Conservation (phyloP, 2,888 invertebrate species). For the Pemphredon lugubris region DNA sequence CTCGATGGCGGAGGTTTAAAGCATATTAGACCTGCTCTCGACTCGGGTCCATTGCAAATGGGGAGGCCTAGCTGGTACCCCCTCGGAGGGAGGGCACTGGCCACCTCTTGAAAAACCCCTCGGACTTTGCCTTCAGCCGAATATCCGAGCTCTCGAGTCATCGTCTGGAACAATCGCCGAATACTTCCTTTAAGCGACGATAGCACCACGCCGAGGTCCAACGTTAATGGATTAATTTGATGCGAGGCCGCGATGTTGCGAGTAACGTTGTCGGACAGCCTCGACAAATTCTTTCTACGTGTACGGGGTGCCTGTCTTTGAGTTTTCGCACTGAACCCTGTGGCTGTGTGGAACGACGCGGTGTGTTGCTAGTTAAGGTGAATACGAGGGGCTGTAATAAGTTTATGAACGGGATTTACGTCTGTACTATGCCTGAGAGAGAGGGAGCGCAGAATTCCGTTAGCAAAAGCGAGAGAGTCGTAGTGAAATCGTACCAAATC, state of each 20-base stretch:
- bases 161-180: constrained; percentile 43
- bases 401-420: too few species aligned
- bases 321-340: too few species aligned
- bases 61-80: constrained; percentile 50
- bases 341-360: too few species aligned
- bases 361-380: too few species aligned
- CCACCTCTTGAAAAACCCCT: constrained; percentile 62
- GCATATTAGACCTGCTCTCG: constrained; percentile 72
- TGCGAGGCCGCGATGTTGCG: constrained; percentile 20
- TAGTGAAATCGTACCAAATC: too few species aligned
- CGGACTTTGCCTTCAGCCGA: constrained; percentile 47
- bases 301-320: too few species aligned
- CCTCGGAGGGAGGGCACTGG: constrained; percentile 40
- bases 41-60: constrained; percentile 67
- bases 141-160: constrained; percentile 44
- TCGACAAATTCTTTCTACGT: too few species aligned
- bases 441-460: too few species aligned
- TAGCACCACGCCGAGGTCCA: constrained; percentile 16
- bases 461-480: too few species aligned
- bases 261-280: too few species aligned
- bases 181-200: constrained; percentile 33
- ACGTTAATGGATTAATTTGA: constrained; percentile 46
- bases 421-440: too few species aligned
- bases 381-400: too few species aligned
- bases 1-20: constrained; percentile 63